Percentiles rank a stretch among this genome's conserved stretches.
phyloP scores from a whole-genome alignment of 2,888 invertebrate genomes.

The Digitonthophagus gazella region DNA sequence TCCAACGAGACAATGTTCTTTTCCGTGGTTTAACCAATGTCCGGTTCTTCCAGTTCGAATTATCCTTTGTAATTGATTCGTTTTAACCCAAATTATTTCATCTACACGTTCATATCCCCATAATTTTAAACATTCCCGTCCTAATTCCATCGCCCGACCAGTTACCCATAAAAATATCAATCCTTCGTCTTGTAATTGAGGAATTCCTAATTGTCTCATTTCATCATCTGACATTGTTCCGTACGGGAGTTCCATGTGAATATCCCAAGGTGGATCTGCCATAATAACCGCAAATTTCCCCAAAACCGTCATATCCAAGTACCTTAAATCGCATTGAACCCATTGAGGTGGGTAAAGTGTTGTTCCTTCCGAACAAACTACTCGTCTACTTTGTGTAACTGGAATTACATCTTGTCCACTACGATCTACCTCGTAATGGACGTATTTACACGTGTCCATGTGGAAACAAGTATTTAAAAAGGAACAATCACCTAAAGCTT shows the following conservation, averaged over 20 bases:
- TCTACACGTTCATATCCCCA: constrained; percentile 98
- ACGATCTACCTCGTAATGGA: constrained; percentile 95
- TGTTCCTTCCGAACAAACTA: constrained; percentile 50
- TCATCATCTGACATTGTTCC: constrained; percentile 99
- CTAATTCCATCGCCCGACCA: constrained; percentile 94
- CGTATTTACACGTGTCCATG: constrained; percentile 98
- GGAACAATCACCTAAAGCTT: constrained; percentile 93
- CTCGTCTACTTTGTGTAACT: constrained; percentile 37
- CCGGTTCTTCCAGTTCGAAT: constrained; percentile 96
- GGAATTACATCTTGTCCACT: constrained; percentile 52
- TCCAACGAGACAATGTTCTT: constrained; percentile 95
- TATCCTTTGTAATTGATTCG: constrained; percentile 94
- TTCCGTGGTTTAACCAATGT: constrained; percentile 98
- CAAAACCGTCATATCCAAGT: constrained; percentile 85
- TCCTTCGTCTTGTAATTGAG: constrained; percentile 92
- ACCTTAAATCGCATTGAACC: constrained; percentile 95
- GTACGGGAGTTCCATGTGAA: constrained; percentile 98
- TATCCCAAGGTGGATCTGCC: constrained; percentile 99
- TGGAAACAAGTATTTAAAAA: constrained; percentile 98
- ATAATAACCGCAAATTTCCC: constrained; percentile 98
- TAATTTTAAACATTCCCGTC: constrained; percentile 89
- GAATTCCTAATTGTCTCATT: constrained; percentile 93
- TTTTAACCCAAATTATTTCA: constrained; percentile 98
- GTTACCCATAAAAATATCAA: constrained; percentile 98
- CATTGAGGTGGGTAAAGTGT: constrained; percentile 89